Base-by-base conservation (phyloP, 1,140 invertebrate genomes). In the Dendrolimus punctatus region DNA sequence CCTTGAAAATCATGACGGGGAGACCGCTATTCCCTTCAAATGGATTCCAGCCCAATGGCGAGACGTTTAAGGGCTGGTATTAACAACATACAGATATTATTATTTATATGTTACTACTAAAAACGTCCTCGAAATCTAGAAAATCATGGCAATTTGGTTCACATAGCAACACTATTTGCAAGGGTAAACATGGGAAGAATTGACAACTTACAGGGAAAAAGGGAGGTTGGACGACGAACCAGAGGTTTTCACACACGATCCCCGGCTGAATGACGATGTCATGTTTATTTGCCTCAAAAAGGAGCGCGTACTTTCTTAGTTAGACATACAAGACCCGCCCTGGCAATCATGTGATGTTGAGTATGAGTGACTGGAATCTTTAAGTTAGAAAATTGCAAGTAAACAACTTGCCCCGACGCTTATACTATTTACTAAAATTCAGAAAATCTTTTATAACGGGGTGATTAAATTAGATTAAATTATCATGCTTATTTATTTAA, bases 231-330 rank as follows among this genome's bases (percentile, higher is more conserved):
- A 53, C 61, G 69, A 68, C 61, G 66, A 67, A 69, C 71, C 71
- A 68, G 57, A 69, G 69, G 68, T 64, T 58, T 23, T 57, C 58
- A 56, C 51, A 52, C 60, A 67, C 65, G 66, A 66, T 62, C 60
- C 63, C 57, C 55, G 62, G 57, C 62, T 80, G 69, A 82, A 85
- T 76, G 77, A 76, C 70, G 71, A 73, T 73, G 74, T 79, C 78
- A 73, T 80, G 76, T 82, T 80, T 81, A 82, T 82, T 81, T 81
- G 68, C 68, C 60, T 80, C 73, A 73, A 76, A 45, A 51, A 73
- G 68, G 64, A 63, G 66, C 64, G 57, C 55, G 55, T 67, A 70
- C 57, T 70, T 74, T 79, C 64, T 68, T 69, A 65, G 59, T n/a
- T 55, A 40, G 42, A 36, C 59, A 59, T 41, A 49, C 6, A 63